Percentiles rank a stretch among this genome's conserved stretches.
Conservation (phyloP, 2,113 vertebrate genomes). For the Ia io region DNA sequence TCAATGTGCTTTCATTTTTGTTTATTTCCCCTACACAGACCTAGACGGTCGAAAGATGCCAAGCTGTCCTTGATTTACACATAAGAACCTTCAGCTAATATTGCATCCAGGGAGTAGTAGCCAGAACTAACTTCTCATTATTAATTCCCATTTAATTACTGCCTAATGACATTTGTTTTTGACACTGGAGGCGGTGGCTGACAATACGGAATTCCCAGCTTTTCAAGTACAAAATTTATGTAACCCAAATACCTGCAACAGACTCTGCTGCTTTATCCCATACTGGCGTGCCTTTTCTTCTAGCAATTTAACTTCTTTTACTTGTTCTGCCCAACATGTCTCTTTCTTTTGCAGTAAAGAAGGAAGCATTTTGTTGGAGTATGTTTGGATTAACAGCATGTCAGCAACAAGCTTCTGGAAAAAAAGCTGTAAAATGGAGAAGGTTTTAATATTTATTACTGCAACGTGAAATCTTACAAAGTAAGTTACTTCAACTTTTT, state of each 20-base stretch:
- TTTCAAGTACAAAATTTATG: background rate
- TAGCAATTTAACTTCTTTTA: constrained; percentile 77
- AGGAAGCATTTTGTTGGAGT: constrained; percentile 79
- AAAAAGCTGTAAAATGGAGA: constrained; percentile 82
- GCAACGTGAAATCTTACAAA: background rate
- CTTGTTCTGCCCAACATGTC: constrained; percentile 75
- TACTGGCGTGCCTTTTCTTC: constrained; percentile 79
- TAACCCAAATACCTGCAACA: constrained; percentile 86
- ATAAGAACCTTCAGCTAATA: background rate
- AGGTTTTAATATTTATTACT: background rate
- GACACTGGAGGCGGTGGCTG: background rate
- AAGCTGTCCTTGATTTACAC: background rate
- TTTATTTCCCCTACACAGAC: background rate
- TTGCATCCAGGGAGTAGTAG: background rate
- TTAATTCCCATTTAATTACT: background rate
- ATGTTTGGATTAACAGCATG: constrained; percentile 77
- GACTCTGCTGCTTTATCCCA: constrained; percentile 80
- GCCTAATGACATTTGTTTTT: background rate
- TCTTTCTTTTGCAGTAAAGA: constrained; percentile 77
- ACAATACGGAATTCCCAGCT: background rate
- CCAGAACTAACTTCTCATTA: background rate
- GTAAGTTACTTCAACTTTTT: background rate
- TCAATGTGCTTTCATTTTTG: background rate
- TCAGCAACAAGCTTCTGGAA: constrained; percentile 84
- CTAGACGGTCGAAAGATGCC: background rate